Evolutionary conservation across 2,113 vertebrate genomes (phyloP).

Genomic region (Corythornis vintsioides): DNA sequence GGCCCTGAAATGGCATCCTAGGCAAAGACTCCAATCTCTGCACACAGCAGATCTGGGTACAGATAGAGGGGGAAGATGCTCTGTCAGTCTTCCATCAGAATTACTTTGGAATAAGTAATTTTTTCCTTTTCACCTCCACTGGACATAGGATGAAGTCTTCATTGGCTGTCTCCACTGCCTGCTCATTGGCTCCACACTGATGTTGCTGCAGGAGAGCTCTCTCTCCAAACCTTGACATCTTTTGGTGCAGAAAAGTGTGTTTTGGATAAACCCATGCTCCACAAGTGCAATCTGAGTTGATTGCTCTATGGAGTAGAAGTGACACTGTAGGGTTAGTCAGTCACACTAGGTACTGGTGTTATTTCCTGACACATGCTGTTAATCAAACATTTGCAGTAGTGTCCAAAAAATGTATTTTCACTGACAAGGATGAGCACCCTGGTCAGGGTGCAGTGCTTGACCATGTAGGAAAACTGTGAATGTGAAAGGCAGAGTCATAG

Average conservation of each 20-base stretch:
- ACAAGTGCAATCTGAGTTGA: neutral
- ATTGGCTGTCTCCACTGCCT: neutral
- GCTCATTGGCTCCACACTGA: neutral
- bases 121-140: neutral
- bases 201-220: neutral
- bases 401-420: neutral
- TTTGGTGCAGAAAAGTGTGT: neutral
- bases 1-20: neutral
- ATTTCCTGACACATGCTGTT: neutral
- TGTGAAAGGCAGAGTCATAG: neutral
- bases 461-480: neutral
- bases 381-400: neutral
- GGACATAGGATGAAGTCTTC: neutral
- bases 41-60: neutral
- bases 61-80: neutral
- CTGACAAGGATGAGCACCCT: neutral
- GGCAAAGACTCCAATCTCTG: neutral
- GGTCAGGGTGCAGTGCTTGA: accelerated
- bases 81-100: neutral
- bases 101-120: neutral
- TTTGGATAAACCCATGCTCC: neutral
- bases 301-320: neutral
- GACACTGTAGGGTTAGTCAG: neutral
- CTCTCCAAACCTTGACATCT: neutral
- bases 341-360: neutral